These are phyloP conservation scores for Acanthosepion esculentum DNA, from an alignment of 2,888 invertebrate genomes.

Conservation along the genomic window DNA sequence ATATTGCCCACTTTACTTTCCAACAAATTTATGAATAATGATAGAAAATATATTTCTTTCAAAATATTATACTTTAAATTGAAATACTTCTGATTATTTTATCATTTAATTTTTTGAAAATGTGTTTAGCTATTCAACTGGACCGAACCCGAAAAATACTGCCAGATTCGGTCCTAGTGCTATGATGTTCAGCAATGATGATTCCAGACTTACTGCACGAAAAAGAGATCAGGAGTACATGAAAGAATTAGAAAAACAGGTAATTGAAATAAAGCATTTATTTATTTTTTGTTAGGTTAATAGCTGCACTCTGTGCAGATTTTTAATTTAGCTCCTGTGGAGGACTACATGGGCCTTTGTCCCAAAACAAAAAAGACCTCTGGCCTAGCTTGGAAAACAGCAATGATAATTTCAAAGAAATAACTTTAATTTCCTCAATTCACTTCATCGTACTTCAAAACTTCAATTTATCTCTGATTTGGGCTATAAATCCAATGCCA, in stretches of 20 bases:
- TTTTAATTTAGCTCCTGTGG: no score
- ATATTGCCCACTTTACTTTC: background rate
- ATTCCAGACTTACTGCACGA: background rate
- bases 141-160: background rate
- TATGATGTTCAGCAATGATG: background rate
- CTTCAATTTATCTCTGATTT: no score
- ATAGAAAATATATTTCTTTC: background rate
- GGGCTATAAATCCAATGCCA: no score
- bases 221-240: background rate
- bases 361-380: no score
- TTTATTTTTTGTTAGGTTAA: no score
- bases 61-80: background rate
- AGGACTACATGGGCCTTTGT: no score
- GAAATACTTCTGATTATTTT: background rate
- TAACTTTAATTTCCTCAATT: no score
- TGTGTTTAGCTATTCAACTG: background rate
- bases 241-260: background rate
- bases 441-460: no score
- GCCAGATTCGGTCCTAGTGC: background rate
- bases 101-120: background rate
- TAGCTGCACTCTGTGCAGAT: no score
- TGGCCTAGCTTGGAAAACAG: no score
- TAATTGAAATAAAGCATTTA: background rate
- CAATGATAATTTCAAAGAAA: no score
- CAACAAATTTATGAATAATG: background rate